Evolutionary conservation across 2,113 vertebrate species (phyloP), one percentile per base, ranked within the genome.

Genomic region (Epinephelus lanceolatus): DNA sequence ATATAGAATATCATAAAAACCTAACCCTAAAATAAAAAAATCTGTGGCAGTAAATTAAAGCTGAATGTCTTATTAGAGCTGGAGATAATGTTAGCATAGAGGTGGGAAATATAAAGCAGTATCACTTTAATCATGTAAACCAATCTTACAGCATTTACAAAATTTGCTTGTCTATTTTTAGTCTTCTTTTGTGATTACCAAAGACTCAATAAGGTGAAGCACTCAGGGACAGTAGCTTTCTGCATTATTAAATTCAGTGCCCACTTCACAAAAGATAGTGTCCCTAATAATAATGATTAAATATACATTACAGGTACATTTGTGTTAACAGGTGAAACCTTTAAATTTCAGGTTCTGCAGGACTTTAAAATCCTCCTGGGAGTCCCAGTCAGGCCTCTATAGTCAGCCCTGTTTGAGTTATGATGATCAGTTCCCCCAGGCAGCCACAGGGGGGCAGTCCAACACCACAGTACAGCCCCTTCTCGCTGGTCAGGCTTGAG

Each of bases 371-470:
- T 23, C 4, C 5, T 45, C 8, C 18, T 23, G 2, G 6, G 19
- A 74, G 4, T 40, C 8, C 8, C 73, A 78, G 19, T 19, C 23
- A 11, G 40, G 5, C 15, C 60, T 78, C 0, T 70, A n/a, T 0
- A 42, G 37, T 27, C 23, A 40, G n/a, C 12, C 25, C 6, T 19
- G 18, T 17, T n/a, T 7, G 3, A 18, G 10, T 33, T 14, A 0
- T 23, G 19, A 53, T 3, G 1, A 37, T 4, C 18, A n/a, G 15
- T 75, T 63, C 19, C 19, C 8, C 6, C 6, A 0, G 6, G 1
- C 6, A 12, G 47, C 86, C 97, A 95, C 94, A 84, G 77, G 97
- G 95, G 94, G 97, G 95, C 96, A 97, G 96, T 96, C 97, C 91
- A 96, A 95, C 95, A 96, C 93, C 95, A 88, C 83, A 47, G 66